Evolutionary conservation across 2,113 vertebrate species (phyloP), one percentile per base, ranked within the genome.

Genomic region (Atrichornis clamosus): DNA sequence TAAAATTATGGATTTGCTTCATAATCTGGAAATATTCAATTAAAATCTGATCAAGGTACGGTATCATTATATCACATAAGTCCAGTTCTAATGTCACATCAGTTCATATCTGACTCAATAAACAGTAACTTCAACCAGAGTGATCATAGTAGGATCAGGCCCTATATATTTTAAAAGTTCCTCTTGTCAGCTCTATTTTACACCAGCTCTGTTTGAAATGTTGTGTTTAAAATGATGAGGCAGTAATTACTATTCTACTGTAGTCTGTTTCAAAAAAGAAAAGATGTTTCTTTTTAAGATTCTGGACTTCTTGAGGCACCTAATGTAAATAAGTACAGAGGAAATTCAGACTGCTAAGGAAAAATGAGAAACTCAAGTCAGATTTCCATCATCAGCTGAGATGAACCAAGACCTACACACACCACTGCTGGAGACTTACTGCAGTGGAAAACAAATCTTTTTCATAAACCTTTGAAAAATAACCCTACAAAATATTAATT

Each of bases 401-500:
- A 73, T 89, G 46, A 92, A 94, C 83, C 94, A 93, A 95, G 79
- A 80, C 62, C 85, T 87, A 46, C 35, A 70, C 30, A 72, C 15
- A 80, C 49, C 58, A 84, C 41, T 78, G 62, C 78, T 88, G 67
- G 93, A 97, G 87, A 96, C 87, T 94, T 93, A 85, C 49, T 59
- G 73, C 55, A 79, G n/a, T 74, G 84, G 86, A 91, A 97, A 97
- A 97, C 84, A 96, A 95, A 55, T 65, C 94, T 93, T 98, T 93
- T 97, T 95, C 93, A 95, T 68, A 93, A 97, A 95, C 49, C 59
- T 82, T 58, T 96, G 81, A 96, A 96, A 98, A 98, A 97, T 46
- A 96, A 83, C 69, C 65, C 79, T 84, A 94, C 85, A 96, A 97
- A 97, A 97, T 96, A 96, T 87, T 97, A 96, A 94, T 97, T 96